Percentiles rank a stretch among this genome's conserved stretches.
These are phyloP conservation scores for Phyllostomus hastatus DNA, from an alignment of 2,113 vertebrate species.

Conservation along the genomic window DNA sequence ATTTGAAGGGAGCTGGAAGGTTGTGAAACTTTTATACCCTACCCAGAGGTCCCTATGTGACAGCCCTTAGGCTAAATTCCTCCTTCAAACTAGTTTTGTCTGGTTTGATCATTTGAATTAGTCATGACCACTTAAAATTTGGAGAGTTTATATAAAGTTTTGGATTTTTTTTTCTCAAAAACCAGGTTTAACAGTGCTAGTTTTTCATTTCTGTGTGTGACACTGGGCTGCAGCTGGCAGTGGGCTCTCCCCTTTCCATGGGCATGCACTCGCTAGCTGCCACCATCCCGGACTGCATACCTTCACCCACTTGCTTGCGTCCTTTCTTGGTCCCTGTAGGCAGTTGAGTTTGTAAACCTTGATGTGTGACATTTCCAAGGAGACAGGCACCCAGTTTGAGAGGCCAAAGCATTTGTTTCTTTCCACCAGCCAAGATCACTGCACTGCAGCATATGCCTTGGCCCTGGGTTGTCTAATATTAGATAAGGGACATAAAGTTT, in stretches of 20 bases:
- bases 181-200: not conserved
- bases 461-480: not conserved
- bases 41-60: not conserved
- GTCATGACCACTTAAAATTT: not conserved
- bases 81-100: not conserved
- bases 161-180: not conserved
- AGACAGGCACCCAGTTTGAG: not conserved
- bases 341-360: not conserved
- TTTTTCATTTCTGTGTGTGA: not conserved
- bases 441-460: not conserved
- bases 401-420: not conserved
- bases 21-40: not conserved
- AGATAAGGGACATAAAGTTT: not conserved
- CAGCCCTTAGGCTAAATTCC: not conserved
- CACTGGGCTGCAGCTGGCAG: not conserved
- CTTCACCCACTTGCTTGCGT: not conserved
- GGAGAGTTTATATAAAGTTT: not conserved
- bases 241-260: not conserved
- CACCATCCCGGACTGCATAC: not conserved
- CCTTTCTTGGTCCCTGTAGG: not conserved
- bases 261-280: not conserved
- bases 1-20: not conserved
- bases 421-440: not conserved
- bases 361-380: not conserved
- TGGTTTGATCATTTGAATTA: conserved; percentile 23